Evolutionary conservation across 2,888 invertebrate genomes (phyloP), one percentile per base, ranked within the genome.

Genomic region (Lissonota sp.): DNA sequence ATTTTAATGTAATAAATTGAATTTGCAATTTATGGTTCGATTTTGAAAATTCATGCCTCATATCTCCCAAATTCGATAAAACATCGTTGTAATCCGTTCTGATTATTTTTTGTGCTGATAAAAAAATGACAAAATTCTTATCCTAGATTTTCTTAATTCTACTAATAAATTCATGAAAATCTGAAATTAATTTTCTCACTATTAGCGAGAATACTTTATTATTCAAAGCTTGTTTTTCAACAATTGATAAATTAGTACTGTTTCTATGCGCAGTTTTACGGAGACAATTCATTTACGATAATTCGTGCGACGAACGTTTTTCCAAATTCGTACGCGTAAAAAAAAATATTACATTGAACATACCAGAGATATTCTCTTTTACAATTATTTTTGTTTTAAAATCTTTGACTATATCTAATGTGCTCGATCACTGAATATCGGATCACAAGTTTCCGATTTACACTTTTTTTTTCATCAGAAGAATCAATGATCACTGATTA

Each of bases 311-410:
- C 81, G 84, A 83, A 77, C 66, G 10, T 70, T 64, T 37, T 80
- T 82, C 76, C 37, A 71, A 80, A 75, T 83, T 74, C 73, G 74
- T 88, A 86, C 83, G 79, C 85, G 82, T 87, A 85, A 55, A 85
- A 87, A 63, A 63, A 63, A 46, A 39, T 1, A 58, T 26, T 10
- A 51, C 4, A 51, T 12, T 87, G 81, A 83, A 75, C 63, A 69
- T 64, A 37, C 6, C 10, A 5, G 6, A 14, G 6, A 14, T 51
- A 12, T 12, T 14, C 26, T 26, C 26, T 3, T 26, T 26, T 26
- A 26, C 26, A 26, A 26, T 26, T 26, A 26, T 26, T 26, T 26
- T 26, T 26, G 1, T 26, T 26, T 26, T 26, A 2, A 26, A 26
- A 26, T 26, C 26, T 26, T 26, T 26, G 26, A 26, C 3, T 26